A percentile compares a stretch with the other conserved stretches of the same genome.
Evolutionary conservation across 2,797 vertebrate genomes (phyloP).

Genomic region (Pempheris klunzingeri): DNA sequence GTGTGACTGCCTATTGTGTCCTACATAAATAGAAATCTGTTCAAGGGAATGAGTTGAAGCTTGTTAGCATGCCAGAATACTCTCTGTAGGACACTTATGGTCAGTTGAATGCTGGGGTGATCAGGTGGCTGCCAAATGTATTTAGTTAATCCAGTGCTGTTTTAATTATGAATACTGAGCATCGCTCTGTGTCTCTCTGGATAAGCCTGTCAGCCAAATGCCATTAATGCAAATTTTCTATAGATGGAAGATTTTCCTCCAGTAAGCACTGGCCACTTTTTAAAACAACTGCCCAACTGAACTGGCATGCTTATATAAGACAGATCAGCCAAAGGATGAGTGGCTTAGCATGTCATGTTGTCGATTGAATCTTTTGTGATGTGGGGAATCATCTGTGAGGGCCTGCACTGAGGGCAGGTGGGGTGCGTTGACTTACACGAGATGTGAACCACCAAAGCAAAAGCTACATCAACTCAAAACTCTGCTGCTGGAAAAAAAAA

Average conservation of each 20-base stretch:
- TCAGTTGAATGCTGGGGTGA: conserved; percentile 29
- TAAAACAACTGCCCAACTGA: conserved; percentile 3
- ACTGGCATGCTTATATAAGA: conserved; percentile 37
- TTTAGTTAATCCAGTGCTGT: conserved; percentile 41
- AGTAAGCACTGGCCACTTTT: too few species aligned
- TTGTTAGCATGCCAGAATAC: conserved; percentile 29
- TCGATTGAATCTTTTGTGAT: conserved; percentile 44
- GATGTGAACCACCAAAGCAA: conserved; percentile 66
- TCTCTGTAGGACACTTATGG: conserved; percentile 18
- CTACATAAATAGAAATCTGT: conserved; percentile 40
- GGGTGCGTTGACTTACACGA: conserved; percentile 66
- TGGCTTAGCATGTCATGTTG: conserved; percentile 35
- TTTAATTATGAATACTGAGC: conserved; percentile 46
- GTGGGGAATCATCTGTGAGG: conserved; percentile 42
- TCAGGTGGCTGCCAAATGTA: conserved; percentile 39
- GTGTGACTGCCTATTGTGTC: conserved; percentile 27
- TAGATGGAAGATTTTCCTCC: conserved; percentile 18
- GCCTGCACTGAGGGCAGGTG: conserved; percentile 35
- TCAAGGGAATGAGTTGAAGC: conserved; percentile 31
- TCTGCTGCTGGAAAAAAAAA: conserved; percentile 26
- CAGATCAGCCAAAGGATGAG: conserved; percentile 27
- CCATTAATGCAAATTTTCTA: conserved; percentile 23
- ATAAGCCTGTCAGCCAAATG: conserved; percentile 36
- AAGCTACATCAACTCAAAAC: conserved; percentile 48
- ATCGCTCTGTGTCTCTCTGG: conserved; percentile 1